A percentile compares a stretch with the other conserved stretches of the same genome.
These are phyloP conservation scores for Ailurus styani DNA, from an alignment of 2,113 vertebrate genomes.

Conservation along the genomic window DNA sequence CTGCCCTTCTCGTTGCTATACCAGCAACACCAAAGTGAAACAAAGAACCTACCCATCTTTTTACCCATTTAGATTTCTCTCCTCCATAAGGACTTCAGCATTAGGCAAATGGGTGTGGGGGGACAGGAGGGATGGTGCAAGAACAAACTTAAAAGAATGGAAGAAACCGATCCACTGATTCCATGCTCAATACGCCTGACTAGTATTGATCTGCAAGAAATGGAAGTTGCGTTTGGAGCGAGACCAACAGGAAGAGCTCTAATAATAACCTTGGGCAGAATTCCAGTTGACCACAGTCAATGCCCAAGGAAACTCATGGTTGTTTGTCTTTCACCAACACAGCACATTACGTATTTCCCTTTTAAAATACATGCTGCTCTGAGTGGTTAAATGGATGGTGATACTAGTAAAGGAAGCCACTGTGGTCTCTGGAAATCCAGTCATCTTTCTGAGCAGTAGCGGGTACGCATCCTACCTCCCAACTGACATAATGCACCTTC, in stretches of 20 bases:
- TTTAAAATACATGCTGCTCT: constrained; percentile 40
- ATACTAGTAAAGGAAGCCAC: constrained; percentile 34
- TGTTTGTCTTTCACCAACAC: constrained; percentile 43
- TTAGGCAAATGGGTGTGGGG: background rate
- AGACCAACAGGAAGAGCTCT: constrained; percentile 40
- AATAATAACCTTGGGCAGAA: constrained; percentile 64
- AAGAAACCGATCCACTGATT: constrained; percentile 26
- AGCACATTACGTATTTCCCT: constrained; percentile 24
- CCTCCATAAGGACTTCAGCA: background rate
- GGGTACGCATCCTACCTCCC: background rate
- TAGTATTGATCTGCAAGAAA: constrained; percentile 44
- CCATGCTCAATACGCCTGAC: constrained; percentile 8
- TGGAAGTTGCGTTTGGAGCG: constrained; percentile 33
- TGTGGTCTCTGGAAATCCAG: constrained; percentile 18
- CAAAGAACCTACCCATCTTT: background rate
- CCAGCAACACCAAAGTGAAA: constrained; percentile 24
- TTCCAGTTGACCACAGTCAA: constrained; percentile 58
- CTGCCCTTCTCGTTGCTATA: constrained; percentile 1
- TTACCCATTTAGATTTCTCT: background rate
- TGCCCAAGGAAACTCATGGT: constrained; percentile 40
- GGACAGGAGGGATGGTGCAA: background rate
- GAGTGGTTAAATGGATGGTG: constrained; percentile 23
- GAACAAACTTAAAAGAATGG: constrained; percentile 3
- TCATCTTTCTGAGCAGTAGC: constrained; percentile 3
- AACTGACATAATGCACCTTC: constrained; percentile 57